Base-by-base conservation (phyloP, 1,140 invertebrate genomes). In the Acyrthosiphon pisum region DNA sequence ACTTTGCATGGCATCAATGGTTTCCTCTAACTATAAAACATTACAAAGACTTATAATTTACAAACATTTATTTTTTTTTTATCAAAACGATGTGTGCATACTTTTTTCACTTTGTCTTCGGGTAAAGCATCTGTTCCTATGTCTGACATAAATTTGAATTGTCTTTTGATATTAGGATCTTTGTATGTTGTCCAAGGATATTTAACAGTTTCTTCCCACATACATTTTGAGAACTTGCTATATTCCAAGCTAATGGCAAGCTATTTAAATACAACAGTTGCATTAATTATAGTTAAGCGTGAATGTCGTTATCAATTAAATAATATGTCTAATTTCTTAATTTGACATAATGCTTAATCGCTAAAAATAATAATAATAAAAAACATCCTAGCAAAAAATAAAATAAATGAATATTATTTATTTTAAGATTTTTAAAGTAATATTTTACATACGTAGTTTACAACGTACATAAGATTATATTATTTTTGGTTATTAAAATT, bases 1-100 rank as follows among this genome's bases (percentile, higher is more conserved):
- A 1, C 96, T 96, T 94, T 98, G 96, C 98, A 98, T 98, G 37
- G 96, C 96, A 14, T 96, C 97, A 30, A 97, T 95, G 0, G 96
- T 95, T 93, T 96, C 96, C 94, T 97, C 96, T 56, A 97, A 96
- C 94, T 97, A 92, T 22, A 91, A 46, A 94, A 94, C 93, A 93
- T 44, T 26, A 7, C 9, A 50, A 68, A n/a, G 30, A 68, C 30
- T 68, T n/a, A 86, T 30, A 26, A 46, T 86, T 9, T 86, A 44
- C 26, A 86, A 44, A 26, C 26, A 26, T 68, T 68, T 68, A 53
- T 14, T n/a, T 60, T 11, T 60, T 68, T 60, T 60, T 68, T 68
- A n/a, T n/a, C 0, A 68, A 68, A 18, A 68, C 60, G n/a, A 14
- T 7, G 18, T 44, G 26, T 30, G 92, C 44, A 94, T 94, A 96